phyloP scores from a whole-genome alignment of 2,888 invertebrate species.

The Rotaria socialis region DNA sequence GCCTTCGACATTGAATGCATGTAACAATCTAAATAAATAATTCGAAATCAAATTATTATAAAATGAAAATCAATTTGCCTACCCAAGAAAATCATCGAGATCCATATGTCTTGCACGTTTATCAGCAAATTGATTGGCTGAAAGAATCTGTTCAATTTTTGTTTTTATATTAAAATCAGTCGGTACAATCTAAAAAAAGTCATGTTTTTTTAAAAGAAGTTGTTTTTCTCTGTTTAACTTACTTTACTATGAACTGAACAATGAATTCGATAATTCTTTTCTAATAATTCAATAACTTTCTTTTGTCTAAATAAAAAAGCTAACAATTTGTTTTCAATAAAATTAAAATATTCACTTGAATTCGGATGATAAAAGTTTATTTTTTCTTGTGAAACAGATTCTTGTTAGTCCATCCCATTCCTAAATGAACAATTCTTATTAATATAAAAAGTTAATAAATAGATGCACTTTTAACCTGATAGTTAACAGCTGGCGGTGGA shows the following conservation, averaged over 20 bases:
- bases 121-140: slow-evolving; percentile 66
- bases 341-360: slow-evolving; percentile 67
- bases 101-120: slow-evolving; percentile 88
- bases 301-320: slow-evolving; percentile 54
- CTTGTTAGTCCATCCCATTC: slow-evolving; percentile 98
- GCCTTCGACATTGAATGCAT: slow-evolving; percentile 82
- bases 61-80: background rate
- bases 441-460: too few species aligned
- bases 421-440: slow-evolving; percentile 56
- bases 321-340: too few species aligned
- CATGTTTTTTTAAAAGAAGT: too few species aligned
- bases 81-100: slow-evolving; percentile 82
- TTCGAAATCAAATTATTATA: too few species aligned
- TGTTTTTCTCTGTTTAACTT: too few species aligned
- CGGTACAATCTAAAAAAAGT: too few species aligned
- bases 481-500: slow-evolving; percentile 91
- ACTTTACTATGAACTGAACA: slow-evolving; percentile 49
- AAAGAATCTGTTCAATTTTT: too few species aligned
- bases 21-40: slow-evolving; percentile 66
- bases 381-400: slow-evolving; percentile 88
- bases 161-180: too few species aligned
- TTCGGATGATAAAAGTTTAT: slow-evolving; percentile 83
- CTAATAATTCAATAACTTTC: slow-evolving; percentile 73
- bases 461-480: slow-evolving; percentile 59
- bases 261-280: slow-evolving; percentile 61